Evolutionary conservation across 2,888 invertebrate genomes (phyloP), one percentile per base, ranked within the genome.

Genomic region (Napeogenes sylphis): DNA sequence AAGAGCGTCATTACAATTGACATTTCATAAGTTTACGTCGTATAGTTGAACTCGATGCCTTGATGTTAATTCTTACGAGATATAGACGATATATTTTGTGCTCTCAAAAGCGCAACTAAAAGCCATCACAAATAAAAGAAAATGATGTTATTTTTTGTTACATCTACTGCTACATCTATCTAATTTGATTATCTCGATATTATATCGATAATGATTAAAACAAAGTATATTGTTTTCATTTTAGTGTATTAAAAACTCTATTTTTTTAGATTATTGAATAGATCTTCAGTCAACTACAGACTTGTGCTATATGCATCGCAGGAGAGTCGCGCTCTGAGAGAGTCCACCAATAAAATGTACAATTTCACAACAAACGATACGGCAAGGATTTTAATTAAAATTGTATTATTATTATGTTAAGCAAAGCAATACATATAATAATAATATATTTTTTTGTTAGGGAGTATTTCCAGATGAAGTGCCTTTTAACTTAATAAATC

Each of bases 381-480:
- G 70, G 90, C 90, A 80, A 73, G 73, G 70, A 57, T 58, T 30
- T 32, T 38, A 13, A 58, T 14, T 53, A 14, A 4, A 21, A 5
- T 30, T n/a, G 42, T 59, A 38, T 45, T 35, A n/a, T 2, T 45
- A 6, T 6, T 47, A 14, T 47, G 4, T 6, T 21, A 47, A 2
- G 14, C 5, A 14, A 6, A 4, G 4, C 4, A 14, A 14, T n/a
- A 47, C 2, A 1, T 5, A 8, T 10, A 14, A 14, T 45, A 57
- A 4, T 32, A 6, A 53, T 35, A 14, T 6, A n/a, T 21, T 32
- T 14, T 14, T 6, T 60, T 75, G 80, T 13, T 70, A 93, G 93
- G 94, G 94, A 3, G 92, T 93, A 0, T 90, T 93, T 38, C 92
- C 93, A 12, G 95, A 96, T 74, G 92, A 93, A 59, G 92, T 94